Base-by-base conservation (phyloP, 1,140 invertebrate species). In the Pogonognathellus flavescens region DNA sequence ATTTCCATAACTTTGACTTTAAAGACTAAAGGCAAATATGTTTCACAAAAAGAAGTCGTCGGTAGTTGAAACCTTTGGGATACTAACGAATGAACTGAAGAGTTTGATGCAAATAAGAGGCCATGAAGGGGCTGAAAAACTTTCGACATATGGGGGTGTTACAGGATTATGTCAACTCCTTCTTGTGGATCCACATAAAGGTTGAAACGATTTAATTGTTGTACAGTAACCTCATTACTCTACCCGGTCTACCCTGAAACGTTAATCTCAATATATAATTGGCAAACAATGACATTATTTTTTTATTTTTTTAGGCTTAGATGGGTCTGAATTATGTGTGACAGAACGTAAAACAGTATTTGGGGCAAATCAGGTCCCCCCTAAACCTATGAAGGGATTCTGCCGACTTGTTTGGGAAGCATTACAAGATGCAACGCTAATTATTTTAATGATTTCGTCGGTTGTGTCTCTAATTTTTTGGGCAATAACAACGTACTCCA, bases 401-500 rank as follows among this genome's bases (percentile, higher is more conserved):
- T 90, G 94, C 76, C 91, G 91, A 86, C 90, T 95, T 82, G 92
- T 94, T 25, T 95, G 93, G 93, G 94, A 95, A 89, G 94, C 94
- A 14, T 88, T 94, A 50, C 93, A 95, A 90, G 94, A 95, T 89
- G 91, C 94, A 18, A 94, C 94, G 0, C 91, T 95, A 52, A 93
- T 95, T 86, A 94, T 95, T 90, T 89, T 92, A n/a, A 88, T 91
- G 86, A 89, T 92, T 14, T 91, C 92, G 52, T 91, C 92, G 16
- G 85, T 92, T 76, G 90, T 94, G 50, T 93, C 93, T 22, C 88
- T 93, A 80, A 91, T 90, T 31, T 90, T 93, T 20, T 92, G 92
- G 86, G 90, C 93, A 86, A 18, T 88, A 84, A 76, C 83, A 66
- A 49, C 72, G 66, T 53, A 82, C 55, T 9, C 84, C 85, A 13